Evolutionary conservation across 2,797 vertebrate species (phyloP).

Genomic region (Forpus xanthops): DNA sequence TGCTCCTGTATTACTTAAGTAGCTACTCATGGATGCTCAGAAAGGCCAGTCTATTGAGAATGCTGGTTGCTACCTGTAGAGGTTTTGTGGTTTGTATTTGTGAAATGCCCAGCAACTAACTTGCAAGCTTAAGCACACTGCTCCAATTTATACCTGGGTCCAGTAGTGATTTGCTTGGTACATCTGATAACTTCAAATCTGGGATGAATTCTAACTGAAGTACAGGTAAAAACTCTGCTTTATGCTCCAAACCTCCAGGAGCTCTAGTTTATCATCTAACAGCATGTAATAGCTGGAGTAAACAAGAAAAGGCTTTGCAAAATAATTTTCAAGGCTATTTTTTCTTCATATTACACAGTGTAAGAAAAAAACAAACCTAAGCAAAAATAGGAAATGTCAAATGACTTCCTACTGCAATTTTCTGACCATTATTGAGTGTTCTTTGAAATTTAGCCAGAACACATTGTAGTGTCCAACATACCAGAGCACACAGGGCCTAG

Average conservation of each 20-base stretch:
- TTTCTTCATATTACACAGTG: background rate
- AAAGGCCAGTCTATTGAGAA: background rate
- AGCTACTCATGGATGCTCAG: background rate
- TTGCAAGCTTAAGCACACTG: background rate
- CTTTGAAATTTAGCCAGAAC: background rate
- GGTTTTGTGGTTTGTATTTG: background rate
- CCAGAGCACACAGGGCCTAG: background rate
- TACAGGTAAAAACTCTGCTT: background rate
- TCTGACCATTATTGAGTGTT: background rate
- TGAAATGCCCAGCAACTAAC: background rate
- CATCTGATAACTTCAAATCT: background rate
- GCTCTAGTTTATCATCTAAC: background rate
- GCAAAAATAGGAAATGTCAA: background rate
- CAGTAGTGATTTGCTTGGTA: background rate
- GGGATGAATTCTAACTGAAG: background rate
- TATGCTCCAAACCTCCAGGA: background rate
- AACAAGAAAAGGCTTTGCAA: background rate
- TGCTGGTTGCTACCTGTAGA: background rate
- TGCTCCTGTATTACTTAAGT: background rate
- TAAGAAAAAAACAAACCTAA: background rate
- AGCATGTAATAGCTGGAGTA: background rate
- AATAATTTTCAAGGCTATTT: background rate
- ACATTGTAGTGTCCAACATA: background rate
- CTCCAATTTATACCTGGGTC: rapidly evolving
- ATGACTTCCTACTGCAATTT: background rate